Conservation (phyloP, 2,888 invertebrate species). For the Griposia aprilina region DNA sequence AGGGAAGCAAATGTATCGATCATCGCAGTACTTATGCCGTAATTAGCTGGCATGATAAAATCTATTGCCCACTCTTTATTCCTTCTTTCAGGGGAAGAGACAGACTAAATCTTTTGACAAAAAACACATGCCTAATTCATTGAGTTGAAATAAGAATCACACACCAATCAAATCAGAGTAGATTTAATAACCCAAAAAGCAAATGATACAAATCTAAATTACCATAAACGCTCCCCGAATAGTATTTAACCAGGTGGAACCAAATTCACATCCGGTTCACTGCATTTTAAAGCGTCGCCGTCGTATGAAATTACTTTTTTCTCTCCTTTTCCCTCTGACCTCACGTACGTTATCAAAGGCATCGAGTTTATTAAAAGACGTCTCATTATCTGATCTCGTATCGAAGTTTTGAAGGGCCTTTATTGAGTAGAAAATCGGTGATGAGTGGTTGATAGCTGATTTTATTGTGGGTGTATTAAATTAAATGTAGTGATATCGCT, state of each 20-base stretch:
- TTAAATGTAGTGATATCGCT: neutral
- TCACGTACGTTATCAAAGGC: constrained; percentile 40
- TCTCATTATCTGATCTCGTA: constrained; percentile 38
- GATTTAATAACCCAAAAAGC: neutral
- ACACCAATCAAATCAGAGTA: neutral
- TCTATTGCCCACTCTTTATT: neutral
- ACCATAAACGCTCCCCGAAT: neutral
- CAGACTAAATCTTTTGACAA: neutral
- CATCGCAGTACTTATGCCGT: neutral
- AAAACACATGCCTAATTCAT: neutral
- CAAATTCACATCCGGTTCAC: constrained; percentile 11
- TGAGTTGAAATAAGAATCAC: neutral
- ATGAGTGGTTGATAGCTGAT: constrained; percentile 11
- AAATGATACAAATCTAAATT: neutral
- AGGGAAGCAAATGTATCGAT: neutral
- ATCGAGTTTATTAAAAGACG: constrained; percentile 46
- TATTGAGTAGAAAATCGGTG: neutral
- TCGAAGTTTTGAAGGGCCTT: constrained; percentile 29
- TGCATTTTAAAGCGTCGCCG: constrained; percentile 36
- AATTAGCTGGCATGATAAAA: neutral
- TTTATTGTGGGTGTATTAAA: constrained; percentile 19
- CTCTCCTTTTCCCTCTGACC: neutral
- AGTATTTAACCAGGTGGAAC: constrained; percentile 20
- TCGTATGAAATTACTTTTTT: constrained; percentile 42
- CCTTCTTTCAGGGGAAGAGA: neutral